Evolutionary conservation across 2,888 invertebrate species (phyloP).

Genomic region (Muschampia plurimacula): DNA sequence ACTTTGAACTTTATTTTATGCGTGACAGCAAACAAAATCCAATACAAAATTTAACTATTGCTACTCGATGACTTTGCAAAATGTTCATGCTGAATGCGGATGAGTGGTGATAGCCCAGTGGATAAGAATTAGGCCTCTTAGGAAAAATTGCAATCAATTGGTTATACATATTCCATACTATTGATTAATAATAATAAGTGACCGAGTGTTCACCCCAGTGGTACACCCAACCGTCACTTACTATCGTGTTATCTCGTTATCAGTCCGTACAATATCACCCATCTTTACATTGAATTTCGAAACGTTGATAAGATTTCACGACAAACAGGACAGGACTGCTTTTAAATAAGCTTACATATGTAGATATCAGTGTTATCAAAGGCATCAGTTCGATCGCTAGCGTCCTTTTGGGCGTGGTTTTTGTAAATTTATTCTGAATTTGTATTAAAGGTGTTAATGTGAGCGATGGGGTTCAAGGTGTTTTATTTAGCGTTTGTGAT

Average conservation of each 20-base stretch:
- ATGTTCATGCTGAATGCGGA: no score
- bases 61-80: no score
- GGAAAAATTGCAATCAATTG: no score
- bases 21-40: no score
- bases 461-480: constrained; percentile 59
- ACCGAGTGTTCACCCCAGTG: constrained; percentile 38
- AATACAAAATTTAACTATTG: no score
- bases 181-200: constrained; percentile 22
- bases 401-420: constrained; percentile 42
- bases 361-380: constrained; percentile 54
- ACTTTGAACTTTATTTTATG: no score
- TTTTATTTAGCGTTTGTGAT: constrained; percentile 53
- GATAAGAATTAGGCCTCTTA: no score
- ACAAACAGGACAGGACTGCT: constrained; percentile 53
- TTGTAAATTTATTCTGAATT: constrained; percentile 43
- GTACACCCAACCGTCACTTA: constrained; percentile 40
- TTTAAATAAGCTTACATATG: constrained; percentile 57
- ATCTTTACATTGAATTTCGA: constrained; percentile 78
- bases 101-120: no score
- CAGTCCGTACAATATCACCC: constrained; percentile 57
- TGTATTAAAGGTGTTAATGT: constrained; percentile 46
- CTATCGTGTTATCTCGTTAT: constrained; percentile 45
- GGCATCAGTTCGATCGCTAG: constrained; percentile 51
- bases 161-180: not conserved
- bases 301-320: constrained; percentile 70